Evolutionary conservation across 2,113 vertebrate species (phyloP).

Genomic region (Chinchilla lanigera): DNA sequence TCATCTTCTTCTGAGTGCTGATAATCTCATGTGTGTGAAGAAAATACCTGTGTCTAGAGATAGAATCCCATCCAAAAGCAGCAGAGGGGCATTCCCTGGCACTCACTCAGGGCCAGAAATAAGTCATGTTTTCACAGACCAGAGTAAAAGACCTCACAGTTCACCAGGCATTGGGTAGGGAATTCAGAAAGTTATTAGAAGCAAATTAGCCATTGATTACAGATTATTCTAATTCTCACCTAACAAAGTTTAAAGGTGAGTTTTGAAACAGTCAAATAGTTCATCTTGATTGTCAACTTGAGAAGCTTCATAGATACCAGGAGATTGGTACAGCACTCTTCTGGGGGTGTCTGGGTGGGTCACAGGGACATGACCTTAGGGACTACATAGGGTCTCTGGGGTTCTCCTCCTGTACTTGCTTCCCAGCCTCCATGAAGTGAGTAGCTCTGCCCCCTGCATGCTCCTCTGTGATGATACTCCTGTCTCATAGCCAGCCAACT

Average conservation of each 20-base stretch:
- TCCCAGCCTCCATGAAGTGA: neutral
- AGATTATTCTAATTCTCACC: slow-evolving; percentile 2
- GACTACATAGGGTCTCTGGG: no score
- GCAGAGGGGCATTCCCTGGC: neutral
- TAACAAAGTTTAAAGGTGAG: neutral
- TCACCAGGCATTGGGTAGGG: neutral
- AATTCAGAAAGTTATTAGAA: neutral
- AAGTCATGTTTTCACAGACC: neutral
- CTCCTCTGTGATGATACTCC: neutral
- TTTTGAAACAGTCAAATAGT: neutral
- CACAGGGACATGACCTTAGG: neutral
- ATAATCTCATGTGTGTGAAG: neutral
- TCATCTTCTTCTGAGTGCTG: neutral
- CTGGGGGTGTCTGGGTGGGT: neutral
- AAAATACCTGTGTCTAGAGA: neutral
- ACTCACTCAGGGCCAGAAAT: neutral
- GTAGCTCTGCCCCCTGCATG: neutral
- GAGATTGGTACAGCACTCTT: neutral
- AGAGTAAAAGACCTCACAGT: neutral
- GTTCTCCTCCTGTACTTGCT: neutral
- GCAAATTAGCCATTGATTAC: neutral
- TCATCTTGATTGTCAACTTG: neutral
- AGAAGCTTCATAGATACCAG: no score
- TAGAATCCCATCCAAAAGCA: neutral
- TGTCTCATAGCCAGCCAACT: neutral